Percentiles rank a stretch among this genome's conserved stretches.
Conservation (phyloP, 1,140 invertebrate genomes). For the Psix sp. region DNA sequence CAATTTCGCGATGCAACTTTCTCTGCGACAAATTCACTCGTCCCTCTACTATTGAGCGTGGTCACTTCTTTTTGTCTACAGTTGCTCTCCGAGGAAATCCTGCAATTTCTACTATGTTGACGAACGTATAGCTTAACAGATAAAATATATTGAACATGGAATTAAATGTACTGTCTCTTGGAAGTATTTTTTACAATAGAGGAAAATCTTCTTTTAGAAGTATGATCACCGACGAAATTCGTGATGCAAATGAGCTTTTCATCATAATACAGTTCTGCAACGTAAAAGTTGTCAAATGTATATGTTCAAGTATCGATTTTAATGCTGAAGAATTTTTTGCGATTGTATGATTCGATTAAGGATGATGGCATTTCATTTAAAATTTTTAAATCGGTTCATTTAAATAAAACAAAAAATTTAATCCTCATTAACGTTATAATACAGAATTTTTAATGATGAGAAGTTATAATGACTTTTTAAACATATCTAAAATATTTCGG, state of each 20-base stretch:
- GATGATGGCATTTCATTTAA: too few species aligned
- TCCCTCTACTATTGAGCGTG: constrained; percentile 36
- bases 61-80: constrained; percentile 27
- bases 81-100: constrained; percentile 34
- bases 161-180: constrained; percentile 36
- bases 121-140: constrained; percentile 21
- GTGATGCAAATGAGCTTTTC: constrained; percentile 35
- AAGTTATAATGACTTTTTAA: too few species aligned
- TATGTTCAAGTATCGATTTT: constrained; percentile 18
- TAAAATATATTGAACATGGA: constrained; percentile 14
- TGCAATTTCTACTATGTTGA: constrained; percentile 24
- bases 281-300: constrained; percentile 17
- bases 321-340: too few species aligned
- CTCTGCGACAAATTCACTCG: constrained; percentile 33
- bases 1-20: constrained; percentile 30
- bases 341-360: too few species aligned
- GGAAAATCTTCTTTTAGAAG: constrained; percentile 9
- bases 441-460: too few species aligned
- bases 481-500: too few species aligned
- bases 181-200: constrained; percentile 20
- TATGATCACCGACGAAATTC: constrained; percentile 19
- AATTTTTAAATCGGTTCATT: too few species aligned
- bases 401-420: too few species aligned
- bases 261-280: constrained; percentile 8
- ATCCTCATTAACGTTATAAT: too few species aligned